phyloP scores from a whole-genome alignment of 2,797 vertebrate species.

The Betta splendens region DNA sequence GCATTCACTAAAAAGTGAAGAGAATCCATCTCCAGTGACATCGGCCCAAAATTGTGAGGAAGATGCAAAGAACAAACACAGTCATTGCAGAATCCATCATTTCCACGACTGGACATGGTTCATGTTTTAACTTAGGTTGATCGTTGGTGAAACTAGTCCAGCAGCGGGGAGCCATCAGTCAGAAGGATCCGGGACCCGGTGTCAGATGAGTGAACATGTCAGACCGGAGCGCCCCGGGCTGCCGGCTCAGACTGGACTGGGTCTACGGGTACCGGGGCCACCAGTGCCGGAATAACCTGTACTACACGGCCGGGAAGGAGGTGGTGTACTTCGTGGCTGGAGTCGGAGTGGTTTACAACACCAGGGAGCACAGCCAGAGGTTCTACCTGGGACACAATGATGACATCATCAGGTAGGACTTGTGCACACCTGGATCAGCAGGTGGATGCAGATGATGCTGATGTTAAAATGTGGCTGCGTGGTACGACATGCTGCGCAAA shows the following conservation, averaged over 20 bases:
- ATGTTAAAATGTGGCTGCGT: no score
- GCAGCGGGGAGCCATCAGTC: no score
- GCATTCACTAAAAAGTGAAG: no score
- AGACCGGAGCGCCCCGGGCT: constrained; percentile 90
- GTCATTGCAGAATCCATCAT: no score
- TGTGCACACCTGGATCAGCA: not conserved
- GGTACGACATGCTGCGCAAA: no score
- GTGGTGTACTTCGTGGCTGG: constrained; percentile 95
- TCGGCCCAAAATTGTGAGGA: no score
- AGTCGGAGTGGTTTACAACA: constrained; percentile 93
- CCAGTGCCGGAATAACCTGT: constrained; percentile 96
- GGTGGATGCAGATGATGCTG: no score
- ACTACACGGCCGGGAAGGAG: constrained; percentile 92
- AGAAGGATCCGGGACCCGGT: constrained; percentile 6
- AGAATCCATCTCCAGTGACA: no score
- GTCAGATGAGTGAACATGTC: constrained; percentile 83
- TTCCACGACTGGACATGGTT: no score
- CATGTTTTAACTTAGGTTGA: no score
- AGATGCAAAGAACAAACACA: no score
- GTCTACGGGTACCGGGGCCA: constrained; percentile 94
- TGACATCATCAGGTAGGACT: constrained; percentile 92
- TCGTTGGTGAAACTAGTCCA: no score
- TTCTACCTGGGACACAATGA: constrained; percentile 95
- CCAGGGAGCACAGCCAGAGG: constrained; percentile 92
- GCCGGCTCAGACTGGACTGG: constrained; percentile 94